These are phyloP conservation scores for Hippocampus guttulatus DNA, from an alignment of 2,113 vertebrate genomes.

Conservation along the genomic window DNA sequence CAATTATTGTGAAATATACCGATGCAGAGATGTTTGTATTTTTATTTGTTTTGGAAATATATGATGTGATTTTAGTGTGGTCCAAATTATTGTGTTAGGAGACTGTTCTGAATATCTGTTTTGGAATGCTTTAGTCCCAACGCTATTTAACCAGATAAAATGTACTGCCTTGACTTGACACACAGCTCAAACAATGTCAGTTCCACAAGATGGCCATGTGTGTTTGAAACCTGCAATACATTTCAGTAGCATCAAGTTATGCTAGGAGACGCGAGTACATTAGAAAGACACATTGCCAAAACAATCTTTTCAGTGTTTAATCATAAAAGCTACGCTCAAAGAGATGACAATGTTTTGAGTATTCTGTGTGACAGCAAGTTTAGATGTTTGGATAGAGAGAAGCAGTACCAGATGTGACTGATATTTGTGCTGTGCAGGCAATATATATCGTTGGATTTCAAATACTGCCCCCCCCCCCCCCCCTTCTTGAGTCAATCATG, in stretches of 20 bases:
- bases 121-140: constrained; percentile 9
- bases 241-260: constrained; percentile 31
- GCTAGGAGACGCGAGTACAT: constrained; percentile 30
- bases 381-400: constrained; percentile 48
- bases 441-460: constrained; percentile 65
- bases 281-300: constrained; percentile 33
- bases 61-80: constrained; percentile 6
- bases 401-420: constrained; percentile 61
- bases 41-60: constrained; percentile 9
- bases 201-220: constrained; percentile 24
- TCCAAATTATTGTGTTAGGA: constrained; percentile 10
- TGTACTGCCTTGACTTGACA: constrained; percentile 23
- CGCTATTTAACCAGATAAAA: constrained; percentile 18
- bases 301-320: constrained; percentile 34
- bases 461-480: constrained; percentile 34
- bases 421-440: constrained; percentile 39
- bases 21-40: background rate
- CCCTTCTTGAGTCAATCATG: constrained; percentile 48
- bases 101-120: constrained; percentile 8
- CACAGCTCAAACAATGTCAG: constrained; percentile 32
- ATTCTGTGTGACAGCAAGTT: constrained; percentile 52
- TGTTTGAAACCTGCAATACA: constrained; percentile 22
- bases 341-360: constrained; percentile 39
- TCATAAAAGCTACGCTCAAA: constrained; percentile 18
- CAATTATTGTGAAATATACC: background rate